These are phyloP conservation scores for Conomelus anceps DNA, from an alignment of 2,888 invertebrate genomes.

Conservation along the genomic window DNA sequence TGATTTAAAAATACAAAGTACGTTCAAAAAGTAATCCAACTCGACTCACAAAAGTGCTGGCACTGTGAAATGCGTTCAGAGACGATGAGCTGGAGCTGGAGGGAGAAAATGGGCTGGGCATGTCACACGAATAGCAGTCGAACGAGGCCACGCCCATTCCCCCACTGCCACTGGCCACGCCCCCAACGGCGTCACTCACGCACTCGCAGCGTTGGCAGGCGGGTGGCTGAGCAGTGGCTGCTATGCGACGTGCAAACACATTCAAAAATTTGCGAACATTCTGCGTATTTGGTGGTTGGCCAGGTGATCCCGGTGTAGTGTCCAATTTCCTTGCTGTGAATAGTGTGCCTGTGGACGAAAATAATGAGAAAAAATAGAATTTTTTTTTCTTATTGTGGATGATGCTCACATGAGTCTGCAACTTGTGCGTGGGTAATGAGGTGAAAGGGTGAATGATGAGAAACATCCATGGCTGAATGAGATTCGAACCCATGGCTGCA, in stretches of 20 bases:
- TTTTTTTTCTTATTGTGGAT: too few relatives aligned
- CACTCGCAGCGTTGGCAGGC: slow-evolving; percentile 63
- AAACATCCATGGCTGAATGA: too few relatives aligned
- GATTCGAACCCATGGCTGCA: too few relatives aligned
- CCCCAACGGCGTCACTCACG: slow-evolving; percentile 56
- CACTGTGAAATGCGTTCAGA: background rate
- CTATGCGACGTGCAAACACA: slow-evolving; percentile 61
- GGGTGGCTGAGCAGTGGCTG: slow-evolving; percentile 53
- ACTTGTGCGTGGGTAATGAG: too few relatives aligned
- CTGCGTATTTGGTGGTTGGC: slow-evolving; percentile 44
- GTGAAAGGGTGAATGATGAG: too few relatives aligned
- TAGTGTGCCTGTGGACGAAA: slow-evolving; percentile 36
- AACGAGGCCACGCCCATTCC: background rate
- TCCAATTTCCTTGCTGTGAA: slow-evolving; percentile 40
- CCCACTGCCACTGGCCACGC: slow-evolving; percentile 60
- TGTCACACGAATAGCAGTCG: background rate
- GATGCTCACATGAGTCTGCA: too few relatives aligned
- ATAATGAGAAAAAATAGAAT: background rate
- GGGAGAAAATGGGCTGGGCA: background rate
- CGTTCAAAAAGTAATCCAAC: too few relatives aligned
- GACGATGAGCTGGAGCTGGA: background rate
- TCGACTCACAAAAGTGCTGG: background rate
- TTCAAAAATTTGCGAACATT: slow-evolving; percentile 48
- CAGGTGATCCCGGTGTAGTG: slow-evolving; percentile 48
- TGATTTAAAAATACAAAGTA: background rate